These are phyloP conservation scores for Chrysopilus asiliformis DNA, from an alignment of 2,888 invertebrate genomes.

Conservation along the genomic window DNA sequence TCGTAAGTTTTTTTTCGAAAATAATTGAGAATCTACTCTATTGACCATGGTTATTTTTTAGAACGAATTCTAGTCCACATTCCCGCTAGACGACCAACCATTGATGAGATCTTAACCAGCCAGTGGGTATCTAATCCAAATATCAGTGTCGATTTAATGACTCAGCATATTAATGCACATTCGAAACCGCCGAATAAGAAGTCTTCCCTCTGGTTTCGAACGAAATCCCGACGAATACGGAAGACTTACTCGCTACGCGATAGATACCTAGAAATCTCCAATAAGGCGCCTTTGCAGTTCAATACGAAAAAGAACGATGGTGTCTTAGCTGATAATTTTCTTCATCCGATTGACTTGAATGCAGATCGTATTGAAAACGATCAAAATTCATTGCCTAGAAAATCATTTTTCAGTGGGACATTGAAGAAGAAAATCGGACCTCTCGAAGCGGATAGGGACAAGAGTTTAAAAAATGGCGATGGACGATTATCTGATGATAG, in stretches of 20 bases:
- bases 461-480: conserved; percentile 21
- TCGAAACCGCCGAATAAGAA: conserved; percentile 26
- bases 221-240: conserved; percentile 29
- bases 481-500: conserved; percentile 1
- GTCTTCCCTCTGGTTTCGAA: conserved; percentile 31
- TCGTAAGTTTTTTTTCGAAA: conserved; percentile 32
- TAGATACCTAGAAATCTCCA: conserved; percentile 30
- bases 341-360: conserved; percentile 30
- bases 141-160: conserved; percentile 31
- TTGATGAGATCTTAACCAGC: conserved; percentile 38
- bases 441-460: conserved; percentile 24
- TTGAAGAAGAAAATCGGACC: conserved; percentile 35
- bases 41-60: conserved; percentile 15
- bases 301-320: conserved; percentile 33
- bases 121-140: conserved; percentile 42
- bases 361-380: conserved; percentile 5
- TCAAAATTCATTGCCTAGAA: conserved; percentile 19
- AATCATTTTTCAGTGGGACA: conserved; percentile 30
- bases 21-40: not conserved
- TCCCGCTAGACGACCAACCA: conserved; percentile 36
- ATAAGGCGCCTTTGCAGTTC: conserved; percentile 31
- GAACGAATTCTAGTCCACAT: conserved; percentile 40
- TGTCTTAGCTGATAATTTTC: conserved; percentile 30
- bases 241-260: conserved; percentile 31
- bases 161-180: conserved; percentile 29